These are phyloP conservation scores for Alviniconcha strummeri DNA, from an alignment of 2,888 invertebrate species.

Conservation along the genomic window DNA sequence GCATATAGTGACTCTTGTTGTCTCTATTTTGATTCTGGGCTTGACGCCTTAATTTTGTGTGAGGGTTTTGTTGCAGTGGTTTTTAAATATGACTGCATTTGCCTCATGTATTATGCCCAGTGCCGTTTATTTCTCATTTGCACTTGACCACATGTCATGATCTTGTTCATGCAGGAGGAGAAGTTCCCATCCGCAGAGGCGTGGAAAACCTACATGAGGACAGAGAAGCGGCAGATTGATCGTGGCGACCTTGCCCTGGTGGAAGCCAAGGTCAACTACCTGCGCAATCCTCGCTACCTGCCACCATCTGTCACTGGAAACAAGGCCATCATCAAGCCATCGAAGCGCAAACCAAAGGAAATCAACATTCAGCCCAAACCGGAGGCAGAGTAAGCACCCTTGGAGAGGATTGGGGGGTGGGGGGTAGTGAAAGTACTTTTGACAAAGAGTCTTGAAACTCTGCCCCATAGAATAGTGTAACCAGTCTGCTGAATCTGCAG, in stretches of 20 bases:
- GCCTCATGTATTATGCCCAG: no score
- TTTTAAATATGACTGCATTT: no score
- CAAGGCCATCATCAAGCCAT: conserved; percentile 56
- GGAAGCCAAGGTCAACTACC: conserved; percentile 65
- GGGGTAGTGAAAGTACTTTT: not conserved
- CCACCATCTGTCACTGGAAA: conserved; percentile 59
- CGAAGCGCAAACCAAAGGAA: conserved; percentile 59
- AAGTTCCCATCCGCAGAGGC: conserved; percentile 43
- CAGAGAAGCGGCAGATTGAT: conserved; percentile 62
- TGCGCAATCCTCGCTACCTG: conserved; percentile 66
- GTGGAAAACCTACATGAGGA: conserved; percentile 69
- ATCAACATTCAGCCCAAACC: conserved; percentile 60
- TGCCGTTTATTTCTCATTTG: no score
- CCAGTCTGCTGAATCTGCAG: no score
- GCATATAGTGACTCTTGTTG: no score
- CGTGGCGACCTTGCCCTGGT: conserved; percentile 62
- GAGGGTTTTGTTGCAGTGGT: no score
- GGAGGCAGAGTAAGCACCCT: conserved; percentile 40
- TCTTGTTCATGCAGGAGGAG: conserved; percentile 7
- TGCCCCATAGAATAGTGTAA: no score
- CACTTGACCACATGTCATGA: no score
- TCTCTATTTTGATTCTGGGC: no score
- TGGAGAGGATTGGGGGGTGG: not conserved
- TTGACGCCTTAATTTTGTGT: no score
- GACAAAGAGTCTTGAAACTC: not conserved